A percentile compares a stretch with the other conserved stretches of the same genome.
These are phyloP conservation scores for Mimumesa dahlbomi DNA, from an alignment of 2,888 invertebrate species.

Conservation along the genomic window DNA sequence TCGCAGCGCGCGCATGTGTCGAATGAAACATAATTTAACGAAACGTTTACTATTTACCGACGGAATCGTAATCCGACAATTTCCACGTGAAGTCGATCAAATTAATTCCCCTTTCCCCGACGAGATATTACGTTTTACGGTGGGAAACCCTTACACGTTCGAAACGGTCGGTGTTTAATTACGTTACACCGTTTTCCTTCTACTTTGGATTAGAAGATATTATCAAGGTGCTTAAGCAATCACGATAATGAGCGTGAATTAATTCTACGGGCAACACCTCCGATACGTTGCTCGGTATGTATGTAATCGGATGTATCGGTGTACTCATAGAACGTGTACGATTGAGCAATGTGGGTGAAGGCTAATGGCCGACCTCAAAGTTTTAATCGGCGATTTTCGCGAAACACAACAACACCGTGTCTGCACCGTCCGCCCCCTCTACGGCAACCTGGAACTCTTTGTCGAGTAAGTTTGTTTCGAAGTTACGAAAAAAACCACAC, in stretches of 20 bases:
- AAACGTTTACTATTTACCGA: too few relatives aligned
- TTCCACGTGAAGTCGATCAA: too few relatives aligned
- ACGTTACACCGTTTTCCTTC: constrained; percentile 2
- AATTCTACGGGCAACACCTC: constrained; percentile 51
- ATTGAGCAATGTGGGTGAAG: constrained; percentile 70
- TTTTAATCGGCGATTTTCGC: constrained; percentile 71
- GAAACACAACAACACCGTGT: constrained; percentile 44
- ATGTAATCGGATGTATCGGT: constrained; percentile 39
- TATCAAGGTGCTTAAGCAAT: constrained; percentile 47
- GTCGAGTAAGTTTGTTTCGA: constrained; percentile 24
- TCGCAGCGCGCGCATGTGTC: too few relatives aligned
- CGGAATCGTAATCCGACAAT: too few relatives aligned
- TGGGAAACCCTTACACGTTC: neutral
- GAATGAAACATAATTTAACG: too few relatives aligned
- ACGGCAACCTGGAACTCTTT: neutral
- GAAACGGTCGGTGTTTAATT: constrained; percentile 3
- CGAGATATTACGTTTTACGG: too few relatives aligned
- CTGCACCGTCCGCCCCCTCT: neutral
- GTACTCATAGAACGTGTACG: constrained; percentile 44
- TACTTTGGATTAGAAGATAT: constrained; percentile 28
- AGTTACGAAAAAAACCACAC: neutral
- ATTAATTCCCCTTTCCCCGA: too few relatives aligned
- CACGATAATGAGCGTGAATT: constrained; percentile 55
- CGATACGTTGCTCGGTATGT: constrained; percentile 31
- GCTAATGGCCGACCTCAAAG: constrained; percentile 71